Conservation (phyloP, 2,888 invertebrate species). For the Hydraecia micacea region DNA sequence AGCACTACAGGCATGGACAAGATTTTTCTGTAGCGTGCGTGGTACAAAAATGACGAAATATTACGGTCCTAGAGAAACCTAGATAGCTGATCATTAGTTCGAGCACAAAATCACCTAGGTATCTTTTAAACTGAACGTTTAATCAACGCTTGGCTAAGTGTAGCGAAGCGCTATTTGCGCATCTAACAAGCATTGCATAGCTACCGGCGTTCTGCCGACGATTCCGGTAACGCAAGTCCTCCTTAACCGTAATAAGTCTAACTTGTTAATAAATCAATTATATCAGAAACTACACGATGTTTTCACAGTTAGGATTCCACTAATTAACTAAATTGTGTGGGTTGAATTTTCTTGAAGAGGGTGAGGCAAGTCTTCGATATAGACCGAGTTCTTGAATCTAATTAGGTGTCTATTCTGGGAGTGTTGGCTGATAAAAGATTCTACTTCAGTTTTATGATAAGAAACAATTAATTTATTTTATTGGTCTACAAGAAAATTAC, state of each 20-base stretch:
- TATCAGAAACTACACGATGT: conserved; percentile 40
- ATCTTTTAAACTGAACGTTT: conserved; percentile 30
- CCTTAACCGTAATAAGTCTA: conserved; percentile 48
- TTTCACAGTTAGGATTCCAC: conserved; percentile 46
- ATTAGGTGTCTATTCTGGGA: not conserved
- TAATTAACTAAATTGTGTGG: conserved; percentile 38
- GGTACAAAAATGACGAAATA: not conserved
- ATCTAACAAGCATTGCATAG: conserved; percentile 56
- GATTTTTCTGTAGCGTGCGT: not conserved
- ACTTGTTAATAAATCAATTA: conserved; percentile 53
- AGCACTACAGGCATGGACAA: not conserved
- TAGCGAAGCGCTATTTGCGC: conserved; percentile 45
- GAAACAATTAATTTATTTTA: not conserved
- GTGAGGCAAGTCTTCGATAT: conserved; percentile 4
- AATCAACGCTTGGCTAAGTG: conserved; percentile 42
- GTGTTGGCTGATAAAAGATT: not conserved
- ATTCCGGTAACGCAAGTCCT: conserved; percentile 57
- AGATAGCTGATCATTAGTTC: not conserved
- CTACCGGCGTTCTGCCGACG: conserved; percentile 40
- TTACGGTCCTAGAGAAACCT: not conserved
- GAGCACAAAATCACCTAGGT: not conserved
- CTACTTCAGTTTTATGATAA: not conserved
- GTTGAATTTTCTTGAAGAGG: conserved; percentile 20
- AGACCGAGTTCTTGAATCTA: not conserved
- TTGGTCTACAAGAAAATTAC: not conserved